Evolutionary conservation across 2,888 invertebrate species (phyloP).

Genomic region (Slavum lentiscoides): DNA sequence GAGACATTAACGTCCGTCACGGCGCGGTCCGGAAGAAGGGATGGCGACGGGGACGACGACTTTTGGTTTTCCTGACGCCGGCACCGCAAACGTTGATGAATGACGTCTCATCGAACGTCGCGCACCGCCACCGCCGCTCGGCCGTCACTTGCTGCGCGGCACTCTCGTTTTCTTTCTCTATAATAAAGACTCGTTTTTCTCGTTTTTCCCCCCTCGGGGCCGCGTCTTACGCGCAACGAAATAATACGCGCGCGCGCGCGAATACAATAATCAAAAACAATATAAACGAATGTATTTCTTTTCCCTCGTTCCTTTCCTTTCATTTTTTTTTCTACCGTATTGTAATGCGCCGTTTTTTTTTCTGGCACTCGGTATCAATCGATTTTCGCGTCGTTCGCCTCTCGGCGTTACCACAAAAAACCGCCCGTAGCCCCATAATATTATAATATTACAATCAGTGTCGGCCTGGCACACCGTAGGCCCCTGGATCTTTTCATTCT

Average conservation of each 20-base stretch:
- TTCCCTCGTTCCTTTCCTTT: too few relatives aligned
- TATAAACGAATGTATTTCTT: too few relatives aligned
- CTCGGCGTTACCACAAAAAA: too few relatives aligned
- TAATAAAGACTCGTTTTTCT: too few relatives aligned
- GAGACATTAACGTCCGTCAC: conserved; percentile 39
- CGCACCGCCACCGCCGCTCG: background rate
- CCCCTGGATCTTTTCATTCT: too few relatives aligned
- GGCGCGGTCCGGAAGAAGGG: conserved; percentile 13
- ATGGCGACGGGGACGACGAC: background rate
- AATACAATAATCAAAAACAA: background rate
- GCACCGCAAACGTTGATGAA: conserved; percentile 46
- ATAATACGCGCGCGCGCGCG: too few relatives aligned
- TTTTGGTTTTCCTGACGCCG: conserved; percentile 45
- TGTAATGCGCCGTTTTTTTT: too few relatives aligned
- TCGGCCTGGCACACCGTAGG: too few relatives aligned
- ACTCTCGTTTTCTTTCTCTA: too few relatives aligned
- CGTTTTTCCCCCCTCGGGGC: background rate
- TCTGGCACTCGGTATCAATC: background rate
- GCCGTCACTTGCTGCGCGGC: background rate
- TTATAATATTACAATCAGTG: too few relatives aligned
- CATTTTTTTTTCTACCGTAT: too few relatives aligned
- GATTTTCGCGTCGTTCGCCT: background rate
- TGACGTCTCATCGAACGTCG: conserved; percentile 35
- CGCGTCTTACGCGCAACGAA: background rate
- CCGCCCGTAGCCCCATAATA: too few relatives aligned